These are phyloP conservation scores for Sarcophaga carnaria DNA, from an alignment of 2,888 invertebrate genomes.

Conservation along the genomic window DNA sequence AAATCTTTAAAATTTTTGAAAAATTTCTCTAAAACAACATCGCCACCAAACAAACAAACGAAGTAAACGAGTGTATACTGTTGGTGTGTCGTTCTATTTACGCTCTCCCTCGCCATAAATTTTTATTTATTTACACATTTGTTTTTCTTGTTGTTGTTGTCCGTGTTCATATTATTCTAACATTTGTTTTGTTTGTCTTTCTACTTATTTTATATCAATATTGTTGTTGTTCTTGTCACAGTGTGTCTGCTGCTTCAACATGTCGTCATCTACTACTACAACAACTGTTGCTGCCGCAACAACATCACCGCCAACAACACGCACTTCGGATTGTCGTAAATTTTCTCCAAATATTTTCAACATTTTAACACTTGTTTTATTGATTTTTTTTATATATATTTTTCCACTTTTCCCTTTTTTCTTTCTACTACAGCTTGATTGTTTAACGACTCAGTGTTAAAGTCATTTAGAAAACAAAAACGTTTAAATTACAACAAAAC, in stretches of 20 bases:
- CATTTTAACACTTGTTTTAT: conserved; percentile 80
- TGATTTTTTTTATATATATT: conserved; percentile 12
- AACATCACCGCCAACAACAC: conserved; percentile 71
- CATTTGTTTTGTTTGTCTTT: conserved; percentile 6
- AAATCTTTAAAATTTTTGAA: background rate
- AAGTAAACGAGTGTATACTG: no score
- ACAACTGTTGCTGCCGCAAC: conserved; percentile 70
- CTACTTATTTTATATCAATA: conserved; percentile 4
- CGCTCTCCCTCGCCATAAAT: conserved; percentile 32
- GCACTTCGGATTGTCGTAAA: conserved; percentile 93
- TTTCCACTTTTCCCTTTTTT: conserved; percentile 13
- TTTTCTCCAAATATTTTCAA: conserved; percentile 99
- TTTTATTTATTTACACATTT: conserved; percentile 32
- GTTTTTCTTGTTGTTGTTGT: conserved; percentile 1
- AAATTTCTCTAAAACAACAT: no score
- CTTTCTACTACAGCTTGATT: conserved; percentile 50
- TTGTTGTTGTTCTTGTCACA: conserved; percentile 12
- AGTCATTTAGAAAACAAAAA: conserved; percentile 45
- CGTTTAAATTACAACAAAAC: conserved; percentile 16
- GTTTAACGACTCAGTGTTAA: conserved; percentile 53
- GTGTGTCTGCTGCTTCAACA: conserved; percentile 44
- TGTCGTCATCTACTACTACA: conserved; percentile 71
- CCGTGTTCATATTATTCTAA: background rate
- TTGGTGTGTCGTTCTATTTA: conserved; percentile 15
- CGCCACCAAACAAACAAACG: background rate